These are phyloP conservation scores for Eospalax fontanierii DNA, from an alignment of 2,797 vertebrate species.

Conservation along the genomic window DNA sequence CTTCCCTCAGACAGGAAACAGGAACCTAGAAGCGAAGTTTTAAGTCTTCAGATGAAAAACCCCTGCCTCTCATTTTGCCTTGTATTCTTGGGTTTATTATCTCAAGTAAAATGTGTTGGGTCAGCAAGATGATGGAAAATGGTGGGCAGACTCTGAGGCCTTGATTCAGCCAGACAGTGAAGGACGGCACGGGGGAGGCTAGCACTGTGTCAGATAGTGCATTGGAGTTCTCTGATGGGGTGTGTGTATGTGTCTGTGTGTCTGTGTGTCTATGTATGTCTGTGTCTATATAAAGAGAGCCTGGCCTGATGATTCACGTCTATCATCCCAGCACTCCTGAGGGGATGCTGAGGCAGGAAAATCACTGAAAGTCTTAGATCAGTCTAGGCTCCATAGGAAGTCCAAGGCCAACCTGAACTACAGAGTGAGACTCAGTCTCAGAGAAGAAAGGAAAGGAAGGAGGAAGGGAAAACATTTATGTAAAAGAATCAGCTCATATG, in stretches of 20 bases:
- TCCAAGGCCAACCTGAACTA: neutral
- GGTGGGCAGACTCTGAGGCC: neutral
- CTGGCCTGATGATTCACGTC: neutral
- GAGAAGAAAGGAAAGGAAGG: neutral
- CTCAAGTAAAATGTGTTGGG: neutral
- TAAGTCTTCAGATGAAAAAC: neutral
- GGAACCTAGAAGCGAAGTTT: neutral
- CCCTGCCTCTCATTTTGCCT: neutral
- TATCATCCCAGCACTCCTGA: neutral
- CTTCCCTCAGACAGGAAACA: neutral
- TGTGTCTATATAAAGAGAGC: too few relatives aligned
- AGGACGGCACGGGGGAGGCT: neutral
- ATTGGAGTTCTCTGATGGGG: neutral
- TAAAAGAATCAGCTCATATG: neutral
- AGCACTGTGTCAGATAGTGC: neutral
- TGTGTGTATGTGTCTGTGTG: too few relatives aligned
- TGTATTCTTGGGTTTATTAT: neutral
- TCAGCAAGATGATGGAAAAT: neutral
- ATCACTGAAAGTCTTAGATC: neutral
- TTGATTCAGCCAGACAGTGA: neutral
- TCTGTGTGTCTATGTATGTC: too few relatives aligned
- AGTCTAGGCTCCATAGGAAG: neutral
- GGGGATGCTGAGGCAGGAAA: neutral
- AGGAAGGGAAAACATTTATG: neutral
- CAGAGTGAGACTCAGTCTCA: neutral